A percentile compares a stretch with the other conserved stretches of the same genome.
Evolutionary conservation across 1,140 invertebrate genomes (phyloP).

Genomic region (Lasioglossum albipes): DNA sequence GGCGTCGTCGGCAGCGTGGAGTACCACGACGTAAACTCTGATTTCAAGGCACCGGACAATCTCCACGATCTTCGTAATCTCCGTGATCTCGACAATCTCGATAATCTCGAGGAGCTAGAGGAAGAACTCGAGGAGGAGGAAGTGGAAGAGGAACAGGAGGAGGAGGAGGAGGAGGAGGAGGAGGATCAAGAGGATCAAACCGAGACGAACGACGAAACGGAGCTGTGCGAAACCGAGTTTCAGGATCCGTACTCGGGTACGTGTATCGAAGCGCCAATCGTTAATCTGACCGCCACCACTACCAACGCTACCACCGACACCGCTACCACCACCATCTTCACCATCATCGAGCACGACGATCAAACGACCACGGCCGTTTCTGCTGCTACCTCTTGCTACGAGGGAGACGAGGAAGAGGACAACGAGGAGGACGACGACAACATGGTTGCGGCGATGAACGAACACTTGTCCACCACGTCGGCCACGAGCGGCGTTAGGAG

Average conservation of each 20-base stretch:
- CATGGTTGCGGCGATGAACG: conserved; percentile 80
- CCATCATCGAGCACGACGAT: conserved; percentile 57
- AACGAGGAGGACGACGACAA: conserved; percentile 59
- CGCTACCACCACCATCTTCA: conserved; percentile 5
- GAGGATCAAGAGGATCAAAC: not conserved
- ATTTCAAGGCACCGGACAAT: conserved; percentile 20
- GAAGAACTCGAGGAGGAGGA: no score
- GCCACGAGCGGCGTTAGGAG: conserved; percentile 71
- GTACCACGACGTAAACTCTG: conserved; percentile 50
- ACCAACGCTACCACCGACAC: conserved; percentile 23
- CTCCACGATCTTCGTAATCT: not conserved
- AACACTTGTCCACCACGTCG: conserved; percentile 75
- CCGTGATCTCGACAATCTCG: no score
- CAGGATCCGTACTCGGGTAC: conserved; percentile 8
- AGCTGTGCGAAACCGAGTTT: conserved; percentile 11
- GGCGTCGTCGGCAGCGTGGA: conserved; percentile 49
- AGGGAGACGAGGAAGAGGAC: conserved; percentile 45
- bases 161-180: not conserved
- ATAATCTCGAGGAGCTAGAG: no score
- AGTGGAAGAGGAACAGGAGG: no score
- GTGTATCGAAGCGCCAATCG: conserved; percentile 30
- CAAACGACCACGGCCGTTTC: conserved; percentile 33
- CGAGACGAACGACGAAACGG: not conserved
- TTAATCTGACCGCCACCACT: conserved; percentile 24
- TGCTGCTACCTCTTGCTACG: conserved; percentile 31